Base-by-base conservation (phyloP, 2,888 invertebrate genomes). In the Eristalis intricaria region DNA sequence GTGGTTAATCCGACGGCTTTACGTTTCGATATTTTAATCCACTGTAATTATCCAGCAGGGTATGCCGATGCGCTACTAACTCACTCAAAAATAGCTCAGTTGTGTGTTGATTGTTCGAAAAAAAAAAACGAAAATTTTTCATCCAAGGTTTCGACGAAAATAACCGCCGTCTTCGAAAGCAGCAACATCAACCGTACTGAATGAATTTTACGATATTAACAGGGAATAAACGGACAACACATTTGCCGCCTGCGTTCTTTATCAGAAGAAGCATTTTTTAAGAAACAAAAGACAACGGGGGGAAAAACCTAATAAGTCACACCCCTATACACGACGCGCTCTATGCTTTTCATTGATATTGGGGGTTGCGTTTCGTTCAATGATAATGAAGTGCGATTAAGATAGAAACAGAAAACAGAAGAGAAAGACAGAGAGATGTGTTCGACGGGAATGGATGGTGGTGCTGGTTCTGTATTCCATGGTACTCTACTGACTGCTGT, bases 131-230 rank as follows among this genome's bases (percentile, higher is more conserved):
- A 82, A 50, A 50, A 78, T 82, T 66, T 70, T 74, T 78, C 82
- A 86, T 60, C 69, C 82, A 86, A 86, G 65, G 70, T 83, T 79
- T 83, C 63, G 83, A 87, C 78, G 56, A 87, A 82, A 86, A 87
- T 82, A 83, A 79, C 86, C 83, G 74, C 86, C 79, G 86, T 79
- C 63, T 78, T 79, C 83, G 71, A 86, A 86, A 86, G 79, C 86
- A 87, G 75, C 86, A 79, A 79, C 83, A 83, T 87, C 75, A 79
- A 87, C 61, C 79, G 78, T 64, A 87, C 86, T 87, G 83, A 87
- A 83, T 87, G 86, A 83, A 87, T 83, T 79, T 87, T 83, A 75
- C 79, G 83, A 83, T 79, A 87, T 87, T 78, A 87, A 83, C 86
- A 70, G 82, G 76, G 66, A 87, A 83, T 79, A 87, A 83, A 83